Base-by-base conservation (phyloP, 2,797 vertebrate species). In the Catostomus latipinnis region DNA sequence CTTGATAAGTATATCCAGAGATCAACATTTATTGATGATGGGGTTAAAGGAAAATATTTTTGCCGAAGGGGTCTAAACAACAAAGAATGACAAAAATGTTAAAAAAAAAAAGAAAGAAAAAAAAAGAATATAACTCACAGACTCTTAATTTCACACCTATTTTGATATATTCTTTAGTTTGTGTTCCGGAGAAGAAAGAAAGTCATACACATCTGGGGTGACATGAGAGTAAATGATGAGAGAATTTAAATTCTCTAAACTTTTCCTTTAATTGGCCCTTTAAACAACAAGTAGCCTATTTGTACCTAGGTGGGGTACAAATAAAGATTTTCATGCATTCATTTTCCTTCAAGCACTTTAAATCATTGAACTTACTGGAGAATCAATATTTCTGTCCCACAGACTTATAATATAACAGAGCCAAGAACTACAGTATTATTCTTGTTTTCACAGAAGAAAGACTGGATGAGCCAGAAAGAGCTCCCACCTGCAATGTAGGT, bases 1-100 rank as follows among this genome's bases (percentile, higher is more conserved):
- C 76, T 52, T 63, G 53, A 6, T 54, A 61, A 70, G 63, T 34
- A 6, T 78, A 62, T 52, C 46, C 46, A 69, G 45, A 45, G 63
- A 53, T 76, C 56, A 78, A 18, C 66, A 72, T 76, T 79, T 68
- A 70, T 75, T 71, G 77, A 80, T n/a, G 57, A 34, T 48, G 34
- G 4, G 56, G 65, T 52, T 14, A 74, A 82, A 73, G 6, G 10
- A 77, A 57, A 71, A 84, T 74, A 69, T 83, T 69, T 81, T 65
- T 18, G 73, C 16, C 67, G 1, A 34, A 34, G 34, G 34, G 34
- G 34, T 65, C 14, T 48, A 5, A 65, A 34, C 34, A 34, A 34
- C 34, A 34, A 34, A 34, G 4, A 34, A 34, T 34, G 34, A 34
- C 34, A 34, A 34, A 34, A 34, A 34, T 34, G 22, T 34, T 3